Evolutionary conservation across 2,113 vertebrate genomes (phyloP), one percentile per base, ranked within the genome.

Genomic region (Sciurus niger): DNA sequence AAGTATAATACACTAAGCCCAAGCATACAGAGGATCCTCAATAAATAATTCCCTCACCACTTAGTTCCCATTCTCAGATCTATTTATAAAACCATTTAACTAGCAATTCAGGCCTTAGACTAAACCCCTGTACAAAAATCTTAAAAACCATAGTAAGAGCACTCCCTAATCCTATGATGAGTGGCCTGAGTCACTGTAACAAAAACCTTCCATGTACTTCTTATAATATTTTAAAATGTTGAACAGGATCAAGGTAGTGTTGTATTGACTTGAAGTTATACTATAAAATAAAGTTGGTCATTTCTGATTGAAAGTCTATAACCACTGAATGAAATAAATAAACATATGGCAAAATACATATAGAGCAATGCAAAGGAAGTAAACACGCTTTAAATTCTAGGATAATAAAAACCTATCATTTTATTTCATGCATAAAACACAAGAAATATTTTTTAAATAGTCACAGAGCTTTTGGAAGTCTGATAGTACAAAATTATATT

Each of bases 141-240:
- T 83, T 63, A 86, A 84, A 90, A 37, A 14, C 55, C 28, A 25
- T 24, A 55, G 37, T 17, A 65, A 76, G 3, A 87, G 34, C 40
- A 34, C 37, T 28, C 40, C 40, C 51, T 96, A 84, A 73, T 67
- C 46, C 28, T 73, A 40, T 40, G 24, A 92, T 55, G 30, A 88
- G 25, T 51, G 77, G 51, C 77, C 92, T 63, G 34, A 9, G 25
- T 67, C 34, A n/a, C 11, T 84, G 18, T 17, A 95, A 89, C 25
- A 60, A 68, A 94, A 74, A 8, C 46, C 55, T 88, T 83, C 6
- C 60, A 77, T 0, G 60, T 51, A 88, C 68, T 70, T 93, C 46
- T 74, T 48, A 82, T 74, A 84, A 63, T 63, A 93, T 60, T 72
- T 93, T 63, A 30, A 96, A 70, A 89, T 79, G 22, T 14, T 93